These are phyloP conservation scores for Toxonevra muliebris DNA, from an alignment of 2,888 invertebrate genomes.

Conservation along the genomic window DNA sequence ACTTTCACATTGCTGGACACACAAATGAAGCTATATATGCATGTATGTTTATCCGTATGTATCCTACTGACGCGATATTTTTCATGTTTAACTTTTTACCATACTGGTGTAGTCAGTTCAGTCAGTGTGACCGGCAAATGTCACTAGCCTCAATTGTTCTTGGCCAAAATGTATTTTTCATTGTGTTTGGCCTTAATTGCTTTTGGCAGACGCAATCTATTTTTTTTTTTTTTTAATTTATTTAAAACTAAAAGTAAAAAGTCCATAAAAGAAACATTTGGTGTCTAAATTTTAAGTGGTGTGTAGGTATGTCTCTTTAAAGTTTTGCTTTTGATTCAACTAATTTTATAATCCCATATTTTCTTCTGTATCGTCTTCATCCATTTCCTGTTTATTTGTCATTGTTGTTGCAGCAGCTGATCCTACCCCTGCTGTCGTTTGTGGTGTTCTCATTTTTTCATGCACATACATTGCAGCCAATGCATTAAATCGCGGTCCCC, in stretches of 20 bases:
- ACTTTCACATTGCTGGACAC: neutral
- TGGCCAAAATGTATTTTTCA: slow-evolving; percentile 8
- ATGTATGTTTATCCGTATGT: too few species aligned
- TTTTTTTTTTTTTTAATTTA: slow-evolving; percentile 17
- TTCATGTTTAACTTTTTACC: neutral
- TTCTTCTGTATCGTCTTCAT: slow-evolving; percentile 24
- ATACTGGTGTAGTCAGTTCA: neutral
- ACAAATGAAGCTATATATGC: too few species aligned
- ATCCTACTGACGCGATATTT: neutral
- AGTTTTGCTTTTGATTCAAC: slow-evolving; percentile 17
- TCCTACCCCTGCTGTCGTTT: neutral
- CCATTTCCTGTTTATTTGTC: slow-evolving; percentile 29
- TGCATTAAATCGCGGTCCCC: slow-evolving; percentile 97
- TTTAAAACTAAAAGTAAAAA: slow-evolving; percentile 13
- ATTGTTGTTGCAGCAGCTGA: slow-evolving; percentile 24
- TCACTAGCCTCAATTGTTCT: neutral
- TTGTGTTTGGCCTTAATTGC: slow-evolving; percentile 9
- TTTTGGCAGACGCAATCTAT: slow-evolving; percentile 17
- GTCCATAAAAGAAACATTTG: neutral
- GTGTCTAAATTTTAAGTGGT: neutral
- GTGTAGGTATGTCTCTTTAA: slow-evolving; percentile 12
- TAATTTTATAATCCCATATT: slow-evolving; percentile 44
- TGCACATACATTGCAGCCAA: slow-evolving; percentile 91
- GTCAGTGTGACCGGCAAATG: neutral
- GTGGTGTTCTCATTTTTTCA: slow-evolving; percentile 36